Conservation (phyloP, 2,888 invertebrate genomes). For the Palloptera scutellata region DNA sequence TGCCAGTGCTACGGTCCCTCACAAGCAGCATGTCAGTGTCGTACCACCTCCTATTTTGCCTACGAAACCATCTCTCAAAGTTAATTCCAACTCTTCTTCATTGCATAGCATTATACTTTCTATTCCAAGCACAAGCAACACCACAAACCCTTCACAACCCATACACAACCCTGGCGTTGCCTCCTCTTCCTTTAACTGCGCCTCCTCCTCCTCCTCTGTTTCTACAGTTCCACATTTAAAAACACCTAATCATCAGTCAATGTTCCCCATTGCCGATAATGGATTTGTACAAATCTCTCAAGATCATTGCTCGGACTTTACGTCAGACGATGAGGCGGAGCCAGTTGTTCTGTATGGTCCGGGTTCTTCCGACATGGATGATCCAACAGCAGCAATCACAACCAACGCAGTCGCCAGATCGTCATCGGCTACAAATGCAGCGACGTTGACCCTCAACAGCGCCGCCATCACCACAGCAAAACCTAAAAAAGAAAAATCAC, state of each 20-base stretch:
- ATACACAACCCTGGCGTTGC: background rate
- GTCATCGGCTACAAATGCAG: conserved; percentile 25
- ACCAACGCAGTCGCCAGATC: conserved; percentile 6
- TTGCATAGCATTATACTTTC: conserved; percentile 24
- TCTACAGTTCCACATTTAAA: conserved; percentile 6
- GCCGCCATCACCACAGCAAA: conserved; percentile 42
- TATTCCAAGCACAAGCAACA: conserved; percentile 22
- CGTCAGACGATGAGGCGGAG: conserved; percentile 63
- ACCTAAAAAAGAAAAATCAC: conserved; percentile 61
- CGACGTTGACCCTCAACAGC: conserved; percentile 17
- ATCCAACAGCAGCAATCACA: conserved; percentile 23
- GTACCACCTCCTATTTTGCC: conserved; percentile 35
- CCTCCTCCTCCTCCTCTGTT: conserved; percentile 6
- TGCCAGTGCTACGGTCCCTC: conserved; percentile 14
- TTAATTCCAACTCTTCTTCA: background rate
- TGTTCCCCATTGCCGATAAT: conserved; percentile 60
- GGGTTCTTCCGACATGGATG: conserved; percentile 36
- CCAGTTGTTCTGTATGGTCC: conserved; percentile 55
- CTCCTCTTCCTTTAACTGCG: conserved; percentile 7
- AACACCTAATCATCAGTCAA: conserved; percentile 35
- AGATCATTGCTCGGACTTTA: conserved; percentile 60
- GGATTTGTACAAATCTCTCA: conserved; percentile 60
- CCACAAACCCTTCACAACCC: conserved; percentile 11
- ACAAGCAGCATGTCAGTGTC: conserved; percentile 31
- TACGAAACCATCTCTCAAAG: conserved; percentile 32